phyloP scores from a whole-genome alignment of 2,888 invertebrate genomes.

The Tetragnatha montana region DNA sequence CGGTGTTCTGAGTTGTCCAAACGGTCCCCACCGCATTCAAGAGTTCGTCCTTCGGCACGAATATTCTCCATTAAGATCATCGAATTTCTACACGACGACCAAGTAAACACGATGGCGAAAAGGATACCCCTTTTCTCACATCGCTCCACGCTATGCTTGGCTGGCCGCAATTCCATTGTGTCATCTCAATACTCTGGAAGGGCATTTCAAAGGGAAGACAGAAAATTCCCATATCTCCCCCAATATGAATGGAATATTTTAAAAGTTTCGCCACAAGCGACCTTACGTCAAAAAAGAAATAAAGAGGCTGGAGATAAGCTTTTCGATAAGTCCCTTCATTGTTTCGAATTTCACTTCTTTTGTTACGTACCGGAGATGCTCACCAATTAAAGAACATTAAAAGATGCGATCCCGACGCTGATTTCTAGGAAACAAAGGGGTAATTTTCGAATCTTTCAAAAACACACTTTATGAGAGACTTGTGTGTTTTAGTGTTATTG shows the following conservation, averaged over 20 bases:
- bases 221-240: constrained; percentile 28
- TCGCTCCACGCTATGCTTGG: constrained; percentile 38
- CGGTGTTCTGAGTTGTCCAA: neutral
- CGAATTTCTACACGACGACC: neutral
- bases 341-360: constrained; percentile 54
- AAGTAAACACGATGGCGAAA: neutral
- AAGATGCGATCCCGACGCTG: constrained; percentile 40
- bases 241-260: constrained; percentile 43
- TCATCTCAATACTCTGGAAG: constrained; percentile 38
- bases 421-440: constrained; percentile 49
- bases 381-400: constrained; percentile 63
- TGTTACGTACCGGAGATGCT: constrained; percentile 43
- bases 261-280: constrained; percentile 47
- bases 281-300: constrained; percentile 37
- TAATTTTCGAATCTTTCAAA: constrained; percentile 40
- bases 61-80: neutral
- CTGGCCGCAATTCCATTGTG: constrained; percentile 52
- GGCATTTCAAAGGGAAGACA: constrained; percentile 43
- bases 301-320: constrained; percentile 41
- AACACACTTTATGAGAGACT: constrained; percentile 32
- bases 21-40: too few relatives aligned
- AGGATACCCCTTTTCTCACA: constrained; percentile 16
- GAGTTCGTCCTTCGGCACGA: neutral
- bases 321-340: constrained; percentile 61
- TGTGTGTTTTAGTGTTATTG: constrained; percentile 12